Evolutionary conservation across 2,797 vertebrate species (phyloP).

Genomic region (Bovichtus diacanthus): DNA sequence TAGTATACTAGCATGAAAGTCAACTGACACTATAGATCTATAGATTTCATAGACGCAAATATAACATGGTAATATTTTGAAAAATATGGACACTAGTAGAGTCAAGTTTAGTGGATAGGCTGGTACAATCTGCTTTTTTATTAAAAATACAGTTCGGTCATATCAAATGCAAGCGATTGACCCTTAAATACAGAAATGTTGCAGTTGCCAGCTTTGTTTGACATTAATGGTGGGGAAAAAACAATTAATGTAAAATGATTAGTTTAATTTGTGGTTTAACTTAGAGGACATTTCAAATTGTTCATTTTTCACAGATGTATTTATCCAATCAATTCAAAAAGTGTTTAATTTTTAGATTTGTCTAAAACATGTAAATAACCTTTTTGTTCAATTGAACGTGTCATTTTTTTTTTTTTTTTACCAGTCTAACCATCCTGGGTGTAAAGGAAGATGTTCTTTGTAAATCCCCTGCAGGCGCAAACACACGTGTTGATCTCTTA

Average conservation of each 20-base stretch:
- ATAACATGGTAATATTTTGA: not conserved
- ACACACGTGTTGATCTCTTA: slow-evolving; percentile 29
- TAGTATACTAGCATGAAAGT: not conserved
- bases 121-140: not conserved
- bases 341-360: not conserved
- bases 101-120: not conserved
- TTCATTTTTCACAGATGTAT: not conserved
- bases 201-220: not conserved
- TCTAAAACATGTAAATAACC: not conserved
- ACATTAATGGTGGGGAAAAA: not conserved
- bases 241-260: not conserved
- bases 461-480: not conserved
- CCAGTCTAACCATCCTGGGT: not conserved
- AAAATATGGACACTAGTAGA: not conserved
- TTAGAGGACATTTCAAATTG: not conserved
- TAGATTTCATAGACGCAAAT: not conserved
- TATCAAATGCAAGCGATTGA: not conserved
- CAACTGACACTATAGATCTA: not conserved
- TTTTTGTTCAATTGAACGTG: not conserved
- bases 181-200: not conserved
- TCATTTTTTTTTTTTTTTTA: not conserved
- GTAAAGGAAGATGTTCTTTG: not conserved
- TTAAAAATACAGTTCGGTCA: not conserved
- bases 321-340: not conserved
- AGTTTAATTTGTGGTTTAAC: not conserved